These are phyloP conservation scores for Falco novaeseelandiae DNA, from an alignment of 2,797 vertebrate species.

Conservation along the genomic window DNA sequence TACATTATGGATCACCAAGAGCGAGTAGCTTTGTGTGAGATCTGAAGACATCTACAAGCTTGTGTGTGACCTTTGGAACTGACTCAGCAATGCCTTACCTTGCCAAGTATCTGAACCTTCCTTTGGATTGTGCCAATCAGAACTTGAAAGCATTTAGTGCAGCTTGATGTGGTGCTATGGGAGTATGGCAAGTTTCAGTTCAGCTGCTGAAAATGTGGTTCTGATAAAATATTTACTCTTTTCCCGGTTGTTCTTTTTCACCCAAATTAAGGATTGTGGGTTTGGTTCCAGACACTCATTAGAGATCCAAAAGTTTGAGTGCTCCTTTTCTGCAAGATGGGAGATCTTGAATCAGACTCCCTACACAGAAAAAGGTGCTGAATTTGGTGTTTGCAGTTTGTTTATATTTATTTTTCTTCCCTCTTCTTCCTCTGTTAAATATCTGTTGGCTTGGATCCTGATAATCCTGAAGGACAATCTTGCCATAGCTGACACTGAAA, in stretches of 20 bases:
- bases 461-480: neutral
- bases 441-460: neutral
- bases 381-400: neutral
- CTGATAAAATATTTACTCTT: neutral
- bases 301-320: neutral
- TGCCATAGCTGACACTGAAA: neutral
- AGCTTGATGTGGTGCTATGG: neutral
- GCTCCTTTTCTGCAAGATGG: neutral
- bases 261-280: rapidly evolving
- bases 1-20: neutral
- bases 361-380: neutral
- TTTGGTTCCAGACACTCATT: neutral
- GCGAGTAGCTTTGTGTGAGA: neutral
- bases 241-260: neutral
- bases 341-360: neutral
- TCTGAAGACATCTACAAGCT: neutral
- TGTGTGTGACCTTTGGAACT: neutral
- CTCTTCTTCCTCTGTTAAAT: neutral
- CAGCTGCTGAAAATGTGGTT: neutral
- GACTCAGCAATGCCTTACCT: neutral
- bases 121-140: neutral
- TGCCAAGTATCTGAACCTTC: neutral
- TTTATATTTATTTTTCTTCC: neutral
- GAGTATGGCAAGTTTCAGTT: neutral
- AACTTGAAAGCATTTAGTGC: neutral